Conservation (phyloP, 2,797 vertebrate species). For the Pseudopleuronectes americanus region DNA sequence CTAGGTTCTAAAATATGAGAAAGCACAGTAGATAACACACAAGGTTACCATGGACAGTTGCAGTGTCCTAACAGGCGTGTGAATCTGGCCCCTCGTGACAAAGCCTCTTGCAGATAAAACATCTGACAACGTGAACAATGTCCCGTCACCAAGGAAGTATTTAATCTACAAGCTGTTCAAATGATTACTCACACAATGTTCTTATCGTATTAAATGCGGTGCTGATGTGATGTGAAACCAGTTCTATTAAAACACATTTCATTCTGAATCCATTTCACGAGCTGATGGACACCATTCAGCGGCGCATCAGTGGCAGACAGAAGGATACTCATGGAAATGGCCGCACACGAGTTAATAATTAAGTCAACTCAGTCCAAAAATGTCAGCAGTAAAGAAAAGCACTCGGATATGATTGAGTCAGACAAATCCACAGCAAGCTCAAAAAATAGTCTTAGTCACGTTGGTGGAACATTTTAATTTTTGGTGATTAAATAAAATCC, state of each 20-base stretch:
- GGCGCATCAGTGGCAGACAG: background rate
- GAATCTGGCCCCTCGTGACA: slow-evolving; percentile 15
- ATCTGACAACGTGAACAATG: slow-evolving; percentile 35
- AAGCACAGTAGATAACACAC: slow-evolving; percentile 20
- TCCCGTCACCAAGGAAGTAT: slow-evolving; percentile 57
- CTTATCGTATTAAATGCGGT: slow-evolving; percentile 33
- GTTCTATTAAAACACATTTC: slow-evolving; percentile 44
- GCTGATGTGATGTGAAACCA: slow-evolving; percentile 30
- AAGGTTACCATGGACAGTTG: background rate
- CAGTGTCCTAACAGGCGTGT: slow-evolving; percentile 29
- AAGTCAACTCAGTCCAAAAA: slow-evolving; percentile 38
- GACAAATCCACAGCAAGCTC: background rate
- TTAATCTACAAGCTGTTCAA: slow-evolving; percentile 55
- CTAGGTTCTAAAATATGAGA: slow-evolving; percentile 10
- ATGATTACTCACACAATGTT: slow-evolving; percentile 52
- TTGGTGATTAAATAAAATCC: background rate
- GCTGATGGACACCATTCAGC: slow-evolving; percentile 27
- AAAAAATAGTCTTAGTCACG: no score
- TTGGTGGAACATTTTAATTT: no score
- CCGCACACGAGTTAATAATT: slow-evolving; percentile 36
- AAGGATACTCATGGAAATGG: slow-evolving; percentile 16
- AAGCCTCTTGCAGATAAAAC: slow-evolving; percentile 38
- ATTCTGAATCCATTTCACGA: slow-evolving; percentile 24
- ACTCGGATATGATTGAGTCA: background rate
- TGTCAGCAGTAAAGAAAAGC: slow-evolving; percentile 34